Evolutionary conservation across 2,113 vertebrate genomes (phyloP).

Genomic region (Corvus cornix): DNA sequence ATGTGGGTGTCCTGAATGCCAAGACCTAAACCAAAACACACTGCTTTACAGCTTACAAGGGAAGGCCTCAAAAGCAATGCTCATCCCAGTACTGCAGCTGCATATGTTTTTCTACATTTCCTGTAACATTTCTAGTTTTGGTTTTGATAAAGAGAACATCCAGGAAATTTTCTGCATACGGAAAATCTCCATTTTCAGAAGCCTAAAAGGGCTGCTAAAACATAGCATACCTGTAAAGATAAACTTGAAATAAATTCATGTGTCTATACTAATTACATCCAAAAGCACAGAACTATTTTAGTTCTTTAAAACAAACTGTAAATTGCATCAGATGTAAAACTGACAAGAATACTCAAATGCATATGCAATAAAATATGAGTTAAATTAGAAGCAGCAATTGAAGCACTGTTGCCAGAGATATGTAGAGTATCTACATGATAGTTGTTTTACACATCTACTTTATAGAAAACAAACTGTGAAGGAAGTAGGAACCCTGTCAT

Average conservation of each 20-base stretch:
- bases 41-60: neutral
- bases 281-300: neutral
- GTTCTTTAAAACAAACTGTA: neutral
- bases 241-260: neutral
- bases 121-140: neutral
- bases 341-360: neutral
- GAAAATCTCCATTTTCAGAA: neutral
- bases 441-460: neutral
- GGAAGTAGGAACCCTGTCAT: neutral
- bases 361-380: neutral
- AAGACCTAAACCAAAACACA: neutral
- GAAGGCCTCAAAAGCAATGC: neutral
- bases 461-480: neutral
- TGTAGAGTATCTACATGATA: rapidly evolving
- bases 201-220: neutral
- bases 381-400: neutral
- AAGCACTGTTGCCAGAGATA: neutral
- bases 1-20: neutral
- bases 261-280: neutral
- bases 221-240: neutral
- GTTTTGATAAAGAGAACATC: neutral
- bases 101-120: neutral
- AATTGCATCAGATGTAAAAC: neutral
- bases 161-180: neutral
- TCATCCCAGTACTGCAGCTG: neutral